Base-by-base conservation (phyloP, 1,140 invertebrate species). In the Solenopsis fugax region DNA sequence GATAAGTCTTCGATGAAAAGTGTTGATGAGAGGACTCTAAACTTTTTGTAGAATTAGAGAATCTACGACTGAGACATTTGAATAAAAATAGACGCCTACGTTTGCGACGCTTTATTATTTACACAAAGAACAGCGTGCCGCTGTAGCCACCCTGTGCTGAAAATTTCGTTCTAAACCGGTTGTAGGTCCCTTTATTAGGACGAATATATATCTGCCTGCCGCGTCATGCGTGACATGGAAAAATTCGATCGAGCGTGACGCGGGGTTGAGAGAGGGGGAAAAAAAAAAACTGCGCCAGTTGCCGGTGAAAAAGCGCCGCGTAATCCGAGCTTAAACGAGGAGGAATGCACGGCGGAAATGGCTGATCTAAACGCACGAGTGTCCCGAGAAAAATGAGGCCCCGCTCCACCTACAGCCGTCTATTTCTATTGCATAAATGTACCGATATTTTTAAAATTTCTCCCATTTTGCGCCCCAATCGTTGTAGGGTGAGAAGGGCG, bases 161-260 rank as follows among this genome's bases (percentile, higher is more conserved):
- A 84, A 84, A 73, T 84, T 62, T 75, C 10, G 12, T 21, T 62
- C 60, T 12, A 75, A 75, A 62, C 54, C 24, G 69, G 54, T 60
- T 34, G 29, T 41, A 9, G 54, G 45, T 50, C 56, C 69, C 21
- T 84, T 73, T 75, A 75, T 84, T 62, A 84, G 45, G 29, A 73
- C 41, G 29, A 34, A 75, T 75, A 84, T 75, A 84, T 84, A 29
- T 84, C 80, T 84, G 80, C 69, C 69, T 60, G 69, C 18, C 54
- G 45, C 54, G 24, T 73, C 45, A 69, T 29, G 54, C 69, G 69
- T 73, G 69, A 84, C 54, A 56, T 60, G 69, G 52, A 62, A 75
- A 84, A 60, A 84, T 84, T 84, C 80, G 80, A 84, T 76, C 58
- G 60, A 81, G 58, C 75, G 60, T 77, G 58, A 85, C 82, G 73